These are phyloP conservation scores for Phoeniculus purpureus DNA, from an alignment of 2,797 vertebrate species.

Conservation along the genomic window DNA sequence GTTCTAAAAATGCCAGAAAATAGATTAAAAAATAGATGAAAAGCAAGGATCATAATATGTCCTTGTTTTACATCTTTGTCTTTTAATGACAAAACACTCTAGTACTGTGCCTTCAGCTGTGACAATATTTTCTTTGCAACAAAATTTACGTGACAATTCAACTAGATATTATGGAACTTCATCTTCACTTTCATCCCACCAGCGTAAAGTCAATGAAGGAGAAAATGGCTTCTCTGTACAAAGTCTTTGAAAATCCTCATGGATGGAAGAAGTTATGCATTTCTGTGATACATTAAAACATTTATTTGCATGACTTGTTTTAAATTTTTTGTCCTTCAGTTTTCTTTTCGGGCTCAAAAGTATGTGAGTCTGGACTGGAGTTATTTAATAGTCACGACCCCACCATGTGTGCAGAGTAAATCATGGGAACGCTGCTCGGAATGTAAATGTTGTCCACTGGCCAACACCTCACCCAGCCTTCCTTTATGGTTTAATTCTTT, in stretches of 20 bases:
- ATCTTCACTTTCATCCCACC: slow-evolving; percentile 11
- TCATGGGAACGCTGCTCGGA: slow-evolving; percentile 43
- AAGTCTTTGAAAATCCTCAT: slow-evolving; percentile 1
- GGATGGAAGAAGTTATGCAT: background rate
- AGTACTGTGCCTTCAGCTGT: background rate
- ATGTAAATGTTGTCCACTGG: slow-evolving; percentile 59
- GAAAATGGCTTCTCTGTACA: slow-evolving; percentile 18
- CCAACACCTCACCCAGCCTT: slow-evolving; percentile 12
- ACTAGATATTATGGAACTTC: slow-evolving; percentile 28
- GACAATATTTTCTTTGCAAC: slow-evolving; percentile 35
- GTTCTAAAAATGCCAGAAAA: background rate
- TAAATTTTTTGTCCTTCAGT: slow-evolving; percentile 4
- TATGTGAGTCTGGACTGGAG: background rate
- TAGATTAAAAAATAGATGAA: slow-evolving; percentile 27
- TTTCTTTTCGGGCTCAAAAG: slow-evolving; percentile 3
- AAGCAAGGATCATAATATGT: background rate
- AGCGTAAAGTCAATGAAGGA: slow-evolving; percentile 20
- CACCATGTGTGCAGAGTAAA: slow-evolving; percentile 50
- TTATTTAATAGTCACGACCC: slow-evolving; percentile 48
- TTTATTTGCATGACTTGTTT: background rate
- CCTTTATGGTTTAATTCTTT: slow-evolving; percentile 24
- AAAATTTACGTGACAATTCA: slow-evolving; percentile 11
- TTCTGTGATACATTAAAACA: slow-evolving; percentile 21
- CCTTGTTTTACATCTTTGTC: slow-evolving; percentile 12
- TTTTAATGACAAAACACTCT: background rate